A percentile compares a stretch with the other conserved stretches of the same genome.
These are phyloP conservation scores for Pachyrhynchus sulphureomaculatus DNA, from an alignment of 1,140 invertebrate genomes.

Conservation along the genomic window DNA sequence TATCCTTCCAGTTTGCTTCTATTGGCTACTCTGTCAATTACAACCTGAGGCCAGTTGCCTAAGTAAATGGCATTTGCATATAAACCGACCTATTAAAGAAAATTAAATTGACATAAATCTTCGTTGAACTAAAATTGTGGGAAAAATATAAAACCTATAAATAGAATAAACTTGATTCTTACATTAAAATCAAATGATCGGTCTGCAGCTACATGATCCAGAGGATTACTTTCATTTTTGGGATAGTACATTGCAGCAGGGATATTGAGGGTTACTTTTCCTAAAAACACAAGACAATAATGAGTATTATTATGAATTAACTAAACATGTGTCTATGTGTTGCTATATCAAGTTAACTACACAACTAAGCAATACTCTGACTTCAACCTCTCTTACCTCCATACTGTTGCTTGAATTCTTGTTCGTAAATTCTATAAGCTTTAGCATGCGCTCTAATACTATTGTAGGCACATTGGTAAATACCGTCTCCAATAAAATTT, in stretches of 20 bases:
- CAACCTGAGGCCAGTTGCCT: too few species aligned
- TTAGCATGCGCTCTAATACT: constrained; percentile 15
- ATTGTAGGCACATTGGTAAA: constrained; percentile 25
- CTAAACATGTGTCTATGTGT: background rate
- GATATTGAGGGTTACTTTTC: constrained; percentile 19
- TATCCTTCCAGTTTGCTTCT: too few species aligned
- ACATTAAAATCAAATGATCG: constrained; percentile 23
- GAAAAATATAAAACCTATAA: background rate
- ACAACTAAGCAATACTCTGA: background rate
- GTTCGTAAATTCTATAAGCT: too few species aligned
- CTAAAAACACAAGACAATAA: background rate
- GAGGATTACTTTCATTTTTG: constrained; percentile 1
- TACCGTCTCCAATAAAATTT: background rate
- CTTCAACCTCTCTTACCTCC: background rate
- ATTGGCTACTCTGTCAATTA: too few species aligned
- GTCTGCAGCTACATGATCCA: constrained; percentile 29
- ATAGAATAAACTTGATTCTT: constrained; percentile 3
- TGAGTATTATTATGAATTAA: constrained; percentile 15
- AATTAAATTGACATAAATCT: background rate
- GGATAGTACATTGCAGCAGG: constrained; percentile 22
- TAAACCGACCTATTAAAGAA: too few species aligned
- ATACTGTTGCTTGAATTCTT: constrained; percentile 52
- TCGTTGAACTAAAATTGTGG: background rate
- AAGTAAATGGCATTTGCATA: too few species aligned
- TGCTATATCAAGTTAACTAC: constrained; percentile 11